Conservation (phyloP, 2,113 vertebrate genomes). For the Zootoca vivipara region DNA sequence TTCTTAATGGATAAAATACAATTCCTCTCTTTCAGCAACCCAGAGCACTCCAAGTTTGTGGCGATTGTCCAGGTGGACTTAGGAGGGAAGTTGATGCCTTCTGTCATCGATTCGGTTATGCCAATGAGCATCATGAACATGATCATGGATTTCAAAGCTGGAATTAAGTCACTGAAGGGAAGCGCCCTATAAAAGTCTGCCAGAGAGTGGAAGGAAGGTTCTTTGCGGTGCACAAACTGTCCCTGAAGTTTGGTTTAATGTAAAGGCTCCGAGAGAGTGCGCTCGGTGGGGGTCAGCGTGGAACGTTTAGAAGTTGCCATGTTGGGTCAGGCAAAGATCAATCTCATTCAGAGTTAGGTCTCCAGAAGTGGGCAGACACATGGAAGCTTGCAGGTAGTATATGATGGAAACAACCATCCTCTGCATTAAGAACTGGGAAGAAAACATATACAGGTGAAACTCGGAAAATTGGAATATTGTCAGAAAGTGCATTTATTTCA, state of each 20-base stretch:
- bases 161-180: constrained; percentile 48
- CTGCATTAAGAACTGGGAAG: background rate
- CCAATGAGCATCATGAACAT: constrained; percentile 67
- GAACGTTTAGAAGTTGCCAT: background rate
- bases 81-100: constrained; percentile 63
- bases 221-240: background rate
- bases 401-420: background rate
- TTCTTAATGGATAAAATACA: background rate
- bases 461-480: no score
- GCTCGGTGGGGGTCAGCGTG: background rate
- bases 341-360: background rate
- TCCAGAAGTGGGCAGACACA: no score
- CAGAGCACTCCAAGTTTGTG: constrained; percentile 61
- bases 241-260: constrained; percentile 22
- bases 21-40: constrained; percentile 65
- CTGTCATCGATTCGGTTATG: constrained; percentile 67
- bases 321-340: no score
- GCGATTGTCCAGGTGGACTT: constrained; percentile 73
- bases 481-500: no score
- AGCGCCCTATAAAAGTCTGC: background rate
- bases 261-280: background rate
- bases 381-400: background rate
- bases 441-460: background rate
- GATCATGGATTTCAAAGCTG: constrained; percentile 60
- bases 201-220: constrained; percentile 35